A percentile compares a stretch with the other conserved stretches of the same genome.
phyloP scores from a whole-genome alignment of 2,113 vertebrate genomes.

The Syrrhaptes paradoxus region DNA sequence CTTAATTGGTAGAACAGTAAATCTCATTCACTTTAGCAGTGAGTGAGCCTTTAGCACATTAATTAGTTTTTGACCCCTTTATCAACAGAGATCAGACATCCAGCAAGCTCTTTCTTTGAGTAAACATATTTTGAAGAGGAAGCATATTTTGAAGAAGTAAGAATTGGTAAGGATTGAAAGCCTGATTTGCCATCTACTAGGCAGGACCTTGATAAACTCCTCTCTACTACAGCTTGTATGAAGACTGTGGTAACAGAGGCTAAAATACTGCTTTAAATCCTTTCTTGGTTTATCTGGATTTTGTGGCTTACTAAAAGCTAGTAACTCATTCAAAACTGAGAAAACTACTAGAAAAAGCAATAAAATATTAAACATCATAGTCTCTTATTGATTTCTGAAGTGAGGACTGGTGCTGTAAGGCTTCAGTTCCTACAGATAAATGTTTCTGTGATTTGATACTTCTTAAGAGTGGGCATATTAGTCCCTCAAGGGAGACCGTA shows the following conservation, averaged over 20 bases:
- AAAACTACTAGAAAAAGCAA: constrained; percentile 2
- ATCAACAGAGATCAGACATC: neutral
- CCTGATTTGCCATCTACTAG: neutral
- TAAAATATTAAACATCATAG: constrained; percentile 34
- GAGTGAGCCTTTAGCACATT: neutral
- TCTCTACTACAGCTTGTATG: neutral
- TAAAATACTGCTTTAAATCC: neutral
- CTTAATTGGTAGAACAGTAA: neutral
- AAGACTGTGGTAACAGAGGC: neutral
- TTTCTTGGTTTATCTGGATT: neutral
- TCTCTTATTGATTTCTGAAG: constrained; percentile 19
- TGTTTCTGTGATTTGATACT: constrained; percentile 34
- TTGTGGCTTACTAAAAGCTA: constrained; percentile 12
- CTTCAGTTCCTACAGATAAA: constrained; percentile 35
- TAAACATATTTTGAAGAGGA: neutral
- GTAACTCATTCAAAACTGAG: neutral
- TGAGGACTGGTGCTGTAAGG: neutral
- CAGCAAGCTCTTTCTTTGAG: neutral
- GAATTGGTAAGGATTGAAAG: neutral
- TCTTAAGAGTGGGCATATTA: neutral
- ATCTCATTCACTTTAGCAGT: neutral
- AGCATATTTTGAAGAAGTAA: neutral
- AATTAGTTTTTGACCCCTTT: constrained; percentile 2
- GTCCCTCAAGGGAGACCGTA: neutral
- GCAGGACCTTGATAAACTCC: neutral